Evolutionary conservation across 2,888 invertebrate genomes (phyloP), one percentile per base, ranked within the genome.

Genomic region (Smittia aterrima): DNA sequence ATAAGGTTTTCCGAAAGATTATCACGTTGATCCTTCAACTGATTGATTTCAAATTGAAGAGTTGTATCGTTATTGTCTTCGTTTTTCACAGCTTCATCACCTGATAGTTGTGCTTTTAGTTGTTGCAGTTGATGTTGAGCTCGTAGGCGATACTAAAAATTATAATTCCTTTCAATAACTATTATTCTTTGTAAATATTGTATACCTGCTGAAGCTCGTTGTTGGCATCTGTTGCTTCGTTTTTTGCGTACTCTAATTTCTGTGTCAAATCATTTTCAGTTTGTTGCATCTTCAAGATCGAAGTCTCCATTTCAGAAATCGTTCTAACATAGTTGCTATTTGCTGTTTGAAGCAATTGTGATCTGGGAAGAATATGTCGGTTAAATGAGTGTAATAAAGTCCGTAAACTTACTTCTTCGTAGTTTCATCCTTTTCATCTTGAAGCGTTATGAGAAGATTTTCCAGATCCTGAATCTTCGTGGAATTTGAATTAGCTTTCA

Each of bases 71-170:
- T 62, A 76, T 81, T 78, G 75, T 81, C 80, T 74, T 81, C 80
- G 64, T 77, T 76, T 66, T 74, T 76, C 68, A 77, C 76, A 2
- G 53, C 75, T 24, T 76, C 71, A 24, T 75, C 66, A n/a, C 76
- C 77, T 1, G 79, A 78, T 25, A 92, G 81, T 77, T 88, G 87
- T 79, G 93, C 93, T 79, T 93, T 93, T 76, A 90, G 89, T 80
- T 89, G 89, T 80, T 89, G 89, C 7, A 93, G 82, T 75, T 92
- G 91, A 76, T 88, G 86, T 78, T 91, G 87, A 0, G 93, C 93
- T 78, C 93, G 90, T n/a, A 88, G 87, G 77, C 91, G 89, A 81
- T 93, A 93, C 74, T n/a, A n/a, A n/a, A n/a, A n/a, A n/a, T n/a
- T n/a, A n/a, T n/a, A n/a, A n/a, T n/a, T n/a, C n/a, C n/a, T n/a